Evolutionary conservation across 2,797 vertebrate species (phyloP).

Genomic region (Tauraco hartlaubi): DNA sequence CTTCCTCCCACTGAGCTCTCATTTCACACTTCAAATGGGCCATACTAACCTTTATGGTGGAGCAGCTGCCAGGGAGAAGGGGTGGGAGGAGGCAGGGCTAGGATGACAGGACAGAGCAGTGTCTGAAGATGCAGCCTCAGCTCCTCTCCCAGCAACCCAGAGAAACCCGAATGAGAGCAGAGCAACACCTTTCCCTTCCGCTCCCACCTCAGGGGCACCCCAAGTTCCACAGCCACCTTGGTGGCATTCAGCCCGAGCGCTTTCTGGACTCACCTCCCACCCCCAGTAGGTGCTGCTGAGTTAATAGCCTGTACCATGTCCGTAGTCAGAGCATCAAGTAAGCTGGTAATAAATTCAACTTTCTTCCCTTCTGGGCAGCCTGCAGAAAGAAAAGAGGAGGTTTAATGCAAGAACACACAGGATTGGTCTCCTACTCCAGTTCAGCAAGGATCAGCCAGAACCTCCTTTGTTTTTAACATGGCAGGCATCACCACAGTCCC

Average conservation of each 20-base stretch:
- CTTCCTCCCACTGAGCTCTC: conserved; percentile 67
- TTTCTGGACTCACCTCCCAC: conserved; percentile 91
- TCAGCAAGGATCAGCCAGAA: background rate
- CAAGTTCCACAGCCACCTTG: background rate
- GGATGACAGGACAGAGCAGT: background rate
- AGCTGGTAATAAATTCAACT: conserved; percentile 96
- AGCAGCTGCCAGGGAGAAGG: conserved; percentile 52
- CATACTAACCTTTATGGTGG: conserved; percentile 50
- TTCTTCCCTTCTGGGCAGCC: conserved; percentile 98
- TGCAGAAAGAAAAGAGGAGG: conserved; percentile 71
- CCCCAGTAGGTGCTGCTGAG: conserved; percentile 94
- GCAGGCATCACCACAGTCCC: background rate
- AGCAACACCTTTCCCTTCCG: background rate
- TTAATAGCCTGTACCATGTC: conserved; percentile 99
- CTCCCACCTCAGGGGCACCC: background rate
- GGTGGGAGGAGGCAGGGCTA: background rate
- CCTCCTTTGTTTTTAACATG: background rate
- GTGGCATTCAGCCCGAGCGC: background rate
- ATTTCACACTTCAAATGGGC: conserved; percentile 69
- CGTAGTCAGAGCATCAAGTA: conserved; percentile 96
- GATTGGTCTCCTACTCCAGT: background rate
- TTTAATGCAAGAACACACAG: background rate
- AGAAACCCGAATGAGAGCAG: background rate
- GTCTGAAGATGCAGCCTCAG: background rate
- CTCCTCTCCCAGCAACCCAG: background rate